Evolutionary conservation across 1,140 invertebrate species (phyloP).

Genomic region (Drosophila pseudoobscura): DNA sequence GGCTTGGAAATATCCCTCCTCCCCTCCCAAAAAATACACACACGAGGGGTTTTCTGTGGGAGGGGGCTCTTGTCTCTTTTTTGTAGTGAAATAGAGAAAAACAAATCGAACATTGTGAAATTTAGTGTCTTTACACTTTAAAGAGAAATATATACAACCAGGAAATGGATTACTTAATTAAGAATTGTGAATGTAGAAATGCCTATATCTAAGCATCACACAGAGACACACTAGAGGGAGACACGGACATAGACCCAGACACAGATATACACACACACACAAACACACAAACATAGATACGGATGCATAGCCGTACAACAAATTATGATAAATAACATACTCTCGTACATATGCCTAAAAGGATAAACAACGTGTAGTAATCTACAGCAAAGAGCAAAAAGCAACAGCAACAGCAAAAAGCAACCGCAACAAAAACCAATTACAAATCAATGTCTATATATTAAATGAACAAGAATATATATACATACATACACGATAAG

Average conservation of each 20-base stretch:
- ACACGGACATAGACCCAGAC: neutral
- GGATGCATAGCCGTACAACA: slow-evolving; percentile 29
- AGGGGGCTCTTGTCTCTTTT: slow-evolving; percentile 13
- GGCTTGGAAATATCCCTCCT: slow-evolving; percentile 29
- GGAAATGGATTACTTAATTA: slow-evolving; percentile 32
- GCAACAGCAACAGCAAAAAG: slow-evolving; percentile 26
- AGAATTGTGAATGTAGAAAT: slow-evolving; percentile 40
- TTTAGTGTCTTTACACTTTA: slow-evolving; percentile 82
- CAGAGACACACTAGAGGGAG: neutral
- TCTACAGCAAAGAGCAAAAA: slow-evolving; percentile 90
- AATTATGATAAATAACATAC: slow-evolving; percentile 65
- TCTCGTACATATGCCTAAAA: slow-evolving; percentile 77
- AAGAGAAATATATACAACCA: slow-evolving; percentile 64
- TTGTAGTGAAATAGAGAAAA: slow-evolving; percentile 59
- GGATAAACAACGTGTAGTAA: slow-evolving; percentile 84
- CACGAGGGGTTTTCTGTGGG: slow-evolving; percentile 18
- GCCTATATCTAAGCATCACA: slow-evolving; percentile 45
- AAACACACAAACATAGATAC: slow-evolving; percentile 27
- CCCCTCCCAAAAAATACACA: neutral
- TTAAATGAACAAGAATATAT: slow-evolving; percentile 40
- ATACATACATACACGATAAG: slow-evolving; percentile 17
- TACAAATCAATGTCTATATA: slow-evolving; percentile 79
- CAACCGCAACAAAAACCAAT: slow-evolving; percentile 87
- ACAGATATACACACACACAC: slow-evolving; percentile 26
- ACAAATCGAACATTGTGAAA: slow-evolving; percentile 81